A percentile compares a stretch with the other conserved stretches of the same genome.
phyloP scores from a whole-genome alignment of 2,797 vertebrate species.

The Phataginus tricuspis region DNA sequence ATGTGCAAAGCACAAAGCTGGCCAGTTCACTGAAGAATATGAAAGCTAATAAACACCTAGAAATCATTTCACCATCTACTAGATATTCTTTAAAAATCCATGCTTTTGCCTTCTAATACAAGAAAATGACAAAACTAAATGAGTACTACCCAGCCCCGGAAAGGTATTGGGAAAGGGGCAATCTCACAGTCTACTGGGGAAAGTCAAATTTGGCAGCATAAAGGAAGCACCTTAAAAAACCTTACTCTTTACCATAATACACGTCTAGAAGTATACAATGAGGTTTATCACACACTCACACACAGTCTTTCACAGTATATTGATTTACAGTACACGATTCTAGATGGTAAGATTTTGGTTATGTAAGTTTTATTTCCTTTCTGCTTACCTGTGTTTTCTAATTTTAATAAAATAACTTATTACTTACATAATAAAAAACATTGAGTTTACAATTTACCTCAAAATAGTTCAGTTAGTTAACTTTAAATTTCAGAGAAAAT shows the following conservation, averaged over 20 bases:
- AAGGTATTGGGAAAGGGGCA: not conserved
- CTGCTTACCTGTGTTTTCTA: not conserved
- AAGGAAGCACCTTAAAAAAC: not conserved
- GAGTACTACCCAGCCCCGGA: not conserved
- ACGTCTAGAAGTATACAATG: not conserved
- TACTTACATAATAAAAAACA: not conserved
- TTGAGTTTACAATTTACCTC: not conserved
- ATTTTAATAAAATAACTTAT: constrained; percentile 7
- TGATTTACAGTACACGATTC: not conserved
- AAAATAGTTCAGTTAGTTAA: not conserved
- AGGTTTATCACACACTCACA: not conserved
- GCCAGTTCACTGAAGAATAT: not conserved
- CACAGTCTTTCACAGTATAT: no score
- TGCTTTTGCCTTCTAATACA: not conserved
- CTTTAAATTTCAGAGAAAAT: constrained; percentile 6
- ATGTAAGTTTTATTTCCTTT: constrained; percentile 26
- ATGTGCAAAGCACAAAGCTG: not conserved
- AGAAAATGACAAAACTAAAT: constrained; percentile 40
- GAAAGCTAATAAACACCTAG: not conserved
- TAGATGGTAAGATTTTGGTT: not conserved
- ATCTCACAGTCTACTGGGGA: not conserved
- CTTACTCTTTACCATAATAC: not conserved
- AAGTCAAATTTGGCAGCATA: not conserved
- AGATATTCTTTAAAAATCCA: not conserved
- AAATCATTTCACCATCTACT: not conserved